Conservation (phyloP, 2,113 vertebrate species). For the Peucedramus taeniatus region DNA sequence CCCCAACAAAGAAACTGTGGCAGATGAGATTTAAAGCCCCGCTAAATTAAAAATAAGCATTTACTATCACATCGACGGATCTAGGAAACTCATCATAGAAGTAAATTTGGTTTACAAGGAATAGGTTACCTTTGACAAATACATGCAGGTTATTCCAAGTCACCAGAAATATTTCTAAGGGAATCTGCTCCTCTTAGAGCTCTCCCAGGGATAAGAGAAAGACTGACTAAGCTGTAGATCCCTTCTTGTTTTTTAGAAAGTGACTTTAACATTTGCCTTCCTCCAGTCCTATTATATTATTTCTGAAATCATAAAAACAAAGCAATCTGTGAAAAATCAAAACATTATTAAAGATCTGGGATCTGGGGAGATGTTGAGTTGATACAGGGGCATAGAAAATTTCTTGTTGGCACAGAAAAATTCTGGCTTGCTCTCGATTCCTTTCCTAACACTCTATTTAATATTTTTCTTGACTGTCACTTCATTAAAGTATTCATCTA, state of each 20-base stretch:
- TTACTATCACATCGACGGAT: not conserved
- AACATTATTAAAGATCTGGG: not conserved
- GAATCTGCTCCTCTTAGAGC: not conserved
- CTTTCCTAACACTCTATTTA: not conserved
- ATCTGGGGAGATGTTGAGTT: not conserved
- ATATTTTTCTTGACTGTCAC: not conserved
- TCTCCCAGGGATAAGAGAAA: fast-evolving
- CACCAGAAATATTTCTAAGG: not conserved
- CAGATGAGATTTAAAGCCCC: not conserved
- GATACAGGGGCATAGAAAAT: not conserved
- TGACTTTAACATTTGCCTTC: not conserved
- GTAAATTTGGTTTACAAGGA: not conserved
- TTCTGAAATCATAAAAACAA: not conserved
- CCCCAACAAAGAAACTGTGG: not conserved
- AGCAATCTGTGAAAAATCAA: not conserved
- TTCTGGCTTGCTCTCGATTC: not conserved
- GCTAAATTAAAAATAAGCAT: not conserved
- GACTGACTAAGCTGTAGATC: not conserved
- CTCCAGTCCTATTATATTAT: not conserved
- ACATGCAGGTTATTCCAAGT: not conserved
- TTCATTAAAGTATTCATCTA: not conserved
- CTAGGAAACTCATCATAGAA: not conserved
- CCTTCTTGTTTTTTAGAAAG: not conserved
- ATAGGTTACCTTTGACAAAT: not conserved
- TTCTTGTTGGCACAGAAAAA: not conserved